Base-by-base conservation (phyloP, 2,888 invertebrate genomes). In the Drosophila austrosaltans region DNA sequence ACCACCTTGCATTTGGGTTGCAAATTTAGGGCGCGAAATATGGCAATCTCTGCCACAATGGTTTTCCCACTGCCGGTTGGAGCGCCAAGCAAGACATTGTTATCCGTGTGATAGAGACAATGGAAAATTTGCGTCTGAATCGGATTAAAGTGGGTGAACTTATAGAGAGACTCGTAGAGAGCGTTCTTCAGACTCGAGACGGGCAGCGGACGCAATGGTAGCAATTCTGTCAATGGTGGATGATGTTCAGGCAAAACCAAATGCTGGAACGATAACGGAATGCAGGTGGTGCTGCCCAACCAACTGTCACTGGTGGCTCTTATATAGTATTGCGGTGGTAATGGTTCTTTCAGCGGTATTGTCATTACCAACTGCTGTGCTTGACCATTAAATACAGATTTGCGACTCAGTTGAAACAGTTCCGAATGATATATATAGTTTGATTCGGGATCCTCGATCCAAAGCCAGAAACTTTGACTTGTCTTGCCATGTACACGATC, bases 61-160 rank as follows among this genome's bases (percentile, higher is more conserved):
- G 99, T 99, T 94, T 99, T 99, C 42, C 99, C 99, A 0, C 98
- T 98, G 0, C 98, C 98, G 0, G 92, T 92, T 4, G 92, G 92
- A 0, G 99, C 99, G 0, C 98, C 98, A 4, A 99, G 93, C 28
- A 99, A 93, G 6, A 98, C 96, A 91, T 99, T 99, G 81, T 95
- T 95, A 88, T 99, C 98, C 0, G 98, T 98, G 90, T 99, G 97
- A 92, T 98, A 99, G 5, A 99, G 93, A 57, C 97, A 96, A 92
- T 99, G 98, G 92, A 99, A 99, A 75, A 99, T 96, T 93, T 99
- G 99, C 0, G 98, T 98, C 93, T 99, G 99, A 78, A 99, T 98
- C 0, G 99, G 98, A 93, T 99, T 99, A 93, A 99, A 99, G 92
- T 98, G 98, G 0, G 95, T 95, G 92, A 99, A 99, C 72, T 94